Evolutionary conservation across 2,888 invertebrate genomes (phyloP).

Genomic region (Ochlodes sylvanus): DNA sequence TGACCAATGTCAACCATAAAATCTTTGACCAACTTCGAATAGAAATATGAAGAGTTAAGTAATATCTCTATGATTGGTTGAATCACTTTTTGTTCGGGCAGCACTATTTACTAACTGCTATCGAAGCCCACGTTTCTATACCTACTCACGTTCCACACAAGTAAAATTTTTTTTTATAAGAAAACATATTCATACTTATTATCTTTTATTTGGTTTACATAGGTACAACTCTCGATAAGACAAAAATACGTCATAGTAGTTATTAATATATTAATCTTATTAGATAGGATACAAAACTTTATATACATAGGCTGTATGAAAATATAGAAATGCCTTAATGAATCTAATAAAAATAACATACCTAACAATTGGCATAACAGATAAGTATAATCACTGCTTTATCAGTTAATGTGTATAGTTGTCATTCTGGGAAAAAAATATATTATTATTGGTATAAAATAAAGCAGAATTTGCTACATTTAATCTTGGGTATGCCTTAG

Average conservation of each 20-base stretch:
- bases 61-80: too few relatives aligned
- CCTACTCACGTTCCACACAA: too few relatives aligned
- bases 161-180: not conserved
- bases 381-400: constrained; percentile 2
- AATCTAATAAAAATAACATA: not conserved
- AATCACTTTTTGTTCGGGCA: too few relatives aligned
- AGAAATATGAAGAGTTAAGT: too few relatives aligned
- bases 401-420: not conserved
- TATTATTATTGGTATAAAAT: not conserved
- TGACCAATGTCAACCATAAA: too few relatives aligned
- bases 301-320: constrained; percentile 2
- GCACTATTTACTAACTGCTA: too few relatives aligned
- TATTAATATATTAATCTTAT: constrained; percentile 5
- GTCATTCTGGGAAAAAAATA: not conserved
- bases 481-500: too few relatives aligned
- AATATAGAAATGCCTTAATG: not conserved
- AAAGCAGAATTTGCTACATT: not conserved
- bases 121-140: too few relatives aligned
- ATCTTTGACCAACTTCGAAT: too few relatives aligned
- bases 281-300: not conserved
- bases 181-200: constrained; percentile 3
- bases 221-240: constrained; percentile 22
- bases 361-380: not conserved
- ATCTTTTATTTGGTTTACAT: constrained; percentile 31
- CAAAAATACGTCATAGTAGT: constrained; percentile 3